Evolutionary conservation across 2,888 invertebrate species (phyloP), one percentile per base, ranked within the genome.

Genomic region (Lomographa bimaculata): DNA sequence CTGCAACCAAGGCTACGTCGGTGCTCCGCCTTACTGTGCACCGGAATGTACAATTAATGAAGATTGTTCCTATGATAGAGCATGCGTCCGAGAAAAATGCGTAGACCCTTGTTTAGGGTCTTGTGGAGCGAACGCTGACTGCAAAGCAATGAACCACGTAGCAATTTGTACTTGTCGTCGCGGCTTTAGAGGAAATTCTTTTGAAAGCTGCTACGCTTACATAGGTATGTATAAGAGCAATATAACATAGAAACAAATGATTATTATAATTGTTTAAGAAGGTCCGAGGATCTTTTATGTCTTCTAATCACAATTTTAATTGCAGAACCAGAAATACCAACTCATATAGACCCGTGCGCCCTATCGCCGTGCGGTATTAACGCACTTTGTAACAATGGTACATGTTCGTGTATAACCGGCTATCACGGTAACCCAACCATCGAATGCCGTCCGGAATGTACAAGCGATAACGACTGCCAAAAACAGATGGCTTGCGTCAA

Each of bases 391-490:
- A 70, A 79, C 38, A 90, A 91, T 57, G 92, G 91, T 35, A 75
- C 89, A n/a, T 93, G 93, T 62, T 89, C 90, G 2, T 94, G 93
- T 64, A 78, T 91, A 34, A 74, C 89, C 30, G 92, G 90, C 57
- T 93, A 91, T 59, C 86, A 90, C 46, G 94, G 94, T 43, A 93
- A 94, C 72, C 93, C 94, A 10, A 85, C 87, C 36, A 79, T 92
- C 46, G 92, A 93, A 64, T 95, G 95, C 71, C 90, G 93, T 30
- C 95, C 95, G 1, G 95, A 96, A 79, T 96, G 96, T 71, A 91
- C 91, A 23, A 92, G 90, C 47, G 93, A 94, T 66, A 90, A 92
- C n/a, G 95, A 95, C 58, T 96, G 95, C 66, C 77, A 92, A 5
- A 93, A 92, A 60, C 92, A 92, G 57, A 79, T 91, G 64, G 92